Base-by-base conservation (phyloP, 1,140 invertebrate genomes). In the Stenopsyche tienmushanensis region DNA sequence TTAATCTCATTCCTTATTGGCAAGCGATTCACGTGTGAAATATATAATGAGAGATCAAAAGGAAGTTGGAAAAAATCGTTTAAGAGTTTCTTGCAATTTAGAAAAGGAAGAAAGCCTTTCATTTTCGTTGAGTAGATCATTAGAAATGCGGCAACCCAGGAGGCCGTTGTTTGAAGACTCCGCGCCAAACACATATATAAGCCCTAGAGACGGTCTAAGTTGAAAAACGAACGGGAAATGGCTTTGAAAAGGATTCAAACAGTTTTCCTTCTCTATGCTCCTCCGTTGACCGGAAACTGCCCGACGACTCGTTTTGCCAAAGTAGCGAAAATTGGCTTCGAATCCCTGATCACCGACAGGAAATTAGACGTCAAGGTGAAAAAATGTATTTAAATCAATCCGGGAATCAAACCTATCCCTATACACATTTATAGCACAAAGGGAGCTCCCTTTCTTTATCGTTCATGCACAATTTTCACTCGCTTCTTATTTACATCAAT, bases 171-270 rank as follows among this genome's bases (percentile, higher is more conserved):
- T 34, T 34, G 29, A 34, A 34, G 13, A 13, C 29, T 13, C 29
- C 29, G 5, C 5, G 5, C 29, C 13, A 34, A 34, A 34, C 29
- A 34, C 29, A 34, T 13, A 13, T 34, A n/a, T n/a, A n/a, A 34
- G 29, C 29, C 29, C 5, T 15, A 13, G 18, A 47, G 54, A 18
- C n/a, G 39, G 54, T 41, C 24, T 39, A 44, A 45, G 45, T 52
- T 59, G 65, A 67, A 64, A 67, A 67, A 50, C 52, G 60, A 55
- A 57, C 60, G 47, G 66, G 66, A 67, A 67, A 67, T 67, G 62
- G 29, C 52, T 60, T 53, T 55, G 55, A 67, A 67, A 67, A 54
- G 66, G 66, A 67, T 67, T 67, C 66, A 67, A 67, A 67, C 62
- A 62, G 49, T 64, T 47, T 64, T 39, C 49, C 47, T 63, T 42